Percentiles rank a stretch among this genome's conserved stretches.
phyloP scores from a whole-genome alignment of 1,140 invertebrate genomes.

The Hylaeus anthracinus region DNA sequence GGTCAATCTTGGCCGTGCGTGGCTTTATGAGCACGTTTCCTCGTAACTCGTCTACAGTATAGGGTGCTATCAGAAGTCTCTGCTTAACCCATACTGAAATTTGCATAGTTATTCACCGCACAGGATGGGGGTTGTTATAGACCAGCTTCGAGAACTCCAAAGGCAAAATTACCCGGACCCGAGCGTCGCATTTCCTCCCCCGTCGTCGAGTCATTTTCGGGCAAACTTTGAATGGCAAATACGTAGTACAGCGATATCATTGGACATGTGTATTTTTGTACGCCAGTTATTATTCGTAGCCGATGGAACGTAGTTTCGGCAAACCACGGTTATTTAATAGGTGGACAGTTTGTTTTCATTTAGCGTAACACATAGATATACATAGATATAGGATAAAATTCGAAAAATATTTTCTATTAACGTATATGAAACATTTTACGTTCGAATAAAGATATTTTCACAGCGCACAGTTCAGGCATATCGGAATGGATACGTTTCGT shows the following conservation, averaged over 20 bases:
- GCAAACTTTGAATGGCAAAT: slow-evolving; percentile 24
- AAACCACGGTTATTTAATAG: slow-evolving; percentile 15
- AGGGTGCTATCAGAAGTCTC: slow-evolving; percentile 52
- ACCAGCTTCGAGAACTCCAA: slow-evolving; percentile 51
- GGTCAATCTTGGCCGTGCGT: slow-evolving; percentile 51
- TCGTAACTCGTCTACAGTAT: slow-evolving; percentile 35
- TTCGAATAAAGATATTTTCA: background rate
- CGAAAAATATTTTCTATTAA: background rate
- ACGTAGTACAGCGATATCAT: background rate
- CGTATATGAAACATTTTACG: background rate
- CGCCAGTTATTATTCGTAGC: slow-evolving; percentile 6
- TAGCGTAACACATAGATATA: background rate
- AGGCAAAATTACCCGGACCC: slow-evolving; percentile 54
- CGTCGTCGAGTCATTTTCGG: background rate
- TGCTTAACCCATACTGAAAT: slow-evolving; percentile 65
- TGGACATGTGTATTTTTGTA: background rate
- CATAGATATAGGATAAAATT: slow-evolving; percentile 5
- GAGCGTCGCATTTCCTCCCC: slow-evolving; percentile 28
- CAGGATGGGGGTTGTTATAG: slow-evolving; percentile 68
- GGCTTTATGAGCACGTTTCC: slow-evolving; percentile 51
- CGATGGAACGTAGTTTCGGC: background rate
- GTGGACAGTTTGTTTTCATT: background rate
- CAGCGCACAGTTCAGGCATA: too few relatives aligned
- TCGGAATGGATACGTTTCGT: too few relatives aligned
- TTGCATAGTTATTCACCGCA: slow-evolving; percentile 73